These are phyloP conservation scores for Limanda limanda DNA, from an alignment of 2,113 vertebrate genomes.

Conservation along the genomic window DNA sequence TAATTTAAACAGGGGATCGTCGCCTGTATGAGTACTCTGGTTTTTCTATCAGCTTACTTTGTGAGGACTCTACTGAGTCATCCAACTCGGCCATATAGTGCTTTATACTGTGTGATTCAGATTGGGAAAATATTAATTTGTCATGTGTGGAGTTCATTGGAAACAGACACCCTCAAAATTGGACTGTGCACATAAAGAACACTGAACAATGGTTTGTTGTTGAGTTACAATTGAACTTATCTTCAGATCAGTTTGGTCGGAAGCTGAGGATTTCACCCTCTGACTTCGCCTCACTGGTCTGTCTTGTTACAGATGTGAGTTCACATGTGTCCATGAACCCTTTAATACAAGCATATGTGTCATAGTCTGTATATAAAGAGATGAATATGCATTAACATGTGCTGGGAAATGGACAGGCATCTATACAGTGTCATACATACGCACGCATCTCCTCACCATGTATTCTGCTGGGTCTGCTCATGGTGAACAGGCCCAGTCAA, in stretches of 20 bases:
- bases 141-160: too few relatives aligned
- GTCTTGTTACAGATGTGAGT: not conserved
- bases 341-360: too few relatives aligned
- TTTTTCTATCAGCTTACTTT: not conserved
- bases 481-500: too few relatives aligned
- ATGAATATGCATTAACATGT: not conserved
- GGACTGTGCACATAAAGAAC: not conserved
- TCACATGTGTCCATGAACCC: not conserved
- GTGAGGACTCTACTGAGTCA: not conserved
- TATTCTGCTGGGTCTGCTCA: too few relatives aligned
- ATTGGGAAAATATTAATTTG: too few relatives aligned
- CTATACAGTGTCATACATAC: too few relatives aligned
- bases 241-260: conserved; percentile 5
- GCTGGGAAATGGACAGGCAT: too few relatives aligned
- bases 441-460: too few relatives aligned
- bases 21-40: not conserved
- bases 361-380: not conserved
- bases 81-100: not conserved
- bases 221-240: conserved; percentile 34
- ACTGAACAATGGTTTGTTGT: conserved; percentile 42
- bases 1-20: not conserved
- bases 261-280: not conserved
- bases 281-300: not conserved
- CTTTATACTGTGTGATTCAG: not conserved
- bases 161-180: too few relatives aligned